Conservation (phyloP, 2,113 vertebrate species). For the Aptenodytes patagonicus region DNA sequence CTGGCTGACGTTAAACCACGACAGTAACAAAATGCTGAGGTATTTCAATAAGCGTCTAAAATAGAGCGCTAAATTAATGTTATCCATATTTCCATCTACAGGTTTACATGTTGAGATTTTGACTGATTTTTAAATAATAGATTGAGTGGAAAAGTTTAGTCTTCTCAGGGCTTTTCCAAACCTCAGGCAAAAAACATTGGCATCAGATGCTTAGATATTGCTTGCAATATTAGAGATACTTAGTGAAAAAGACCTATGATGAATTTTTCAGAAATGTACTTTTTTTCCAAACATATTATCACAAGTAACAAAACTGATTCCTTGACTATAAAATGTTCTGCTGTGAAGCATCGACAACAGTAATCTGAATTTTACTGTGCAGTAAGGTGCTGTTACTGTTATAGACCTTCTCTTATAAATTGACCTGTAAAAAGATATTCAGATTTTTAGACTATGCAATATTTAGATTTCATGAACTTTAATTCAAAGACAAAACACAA, state of each 20-base stretch:
- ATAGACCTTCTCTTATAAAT: background rate
- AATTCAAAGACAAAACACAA: background rate
- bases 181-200: accelerated
- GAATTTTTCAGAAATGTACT: background rate
- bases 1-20: too few relatives aligned
- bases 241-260: background rate
- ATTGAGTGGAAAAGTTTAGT: background rate
- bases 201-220: background rate
- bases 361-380: background rate
- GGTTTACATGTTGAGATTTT: background rate
- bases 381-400: background rate
- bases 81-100: background rate
- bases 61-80: background rate
- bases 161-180: background rate
- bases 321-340: background rate
- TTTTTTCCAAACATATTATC: background rate
- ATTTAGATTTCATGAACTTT: background rate
- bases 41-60: background rate
- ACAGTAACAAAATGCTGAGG: background rate
- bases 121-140: background rate
- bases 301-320: background rate
- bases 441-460: background rate
- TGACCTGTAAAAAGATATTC: background rate
- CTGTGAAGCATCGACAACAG: background rate
- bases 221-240: background rate